Conservation (phyloP, 2,797 vertebrate genomes). For the Melopsittacus undulatus region DNA sequence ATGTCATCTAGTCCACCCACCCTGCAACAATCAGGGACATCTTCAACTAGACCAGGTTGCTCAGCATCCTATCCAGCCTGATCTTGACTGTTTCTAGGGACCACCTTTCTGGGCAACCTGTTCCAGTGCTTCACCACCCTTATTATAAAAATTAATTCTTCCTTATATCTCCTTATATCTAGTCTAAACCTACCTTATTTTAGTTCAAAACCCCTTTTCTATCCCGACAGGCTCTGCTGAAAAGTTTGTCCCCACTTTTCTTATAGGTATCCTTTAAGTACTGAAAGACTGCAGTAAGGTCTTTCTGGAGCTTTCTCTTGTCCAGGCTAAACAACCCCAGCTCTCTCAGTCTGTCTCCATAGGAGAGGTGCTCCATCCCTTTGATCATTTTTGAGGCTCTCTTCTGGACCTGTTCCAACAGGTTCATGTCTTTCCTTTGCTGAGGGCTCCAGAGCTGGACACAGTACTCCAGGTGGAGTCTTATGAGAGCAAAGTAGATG, state of each 20-base stretch:
- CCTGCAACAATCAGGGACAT: neutral
- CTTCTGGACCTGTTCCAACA: neutral
- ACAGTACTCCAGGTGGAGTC: neutral
- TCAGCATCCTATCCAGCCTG: neutral
- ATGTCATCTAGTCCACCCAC: neutral
- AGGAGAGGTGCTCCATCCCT: no score
- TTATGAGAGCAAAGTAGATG: neutral
- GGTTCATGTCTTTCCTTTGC: neutral
- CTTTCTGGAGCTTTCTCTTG: neutral
- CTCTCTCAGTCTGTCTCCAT: neutral
- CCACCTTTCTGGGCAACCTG: neutral
- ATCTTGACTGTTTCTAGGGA: neutral
- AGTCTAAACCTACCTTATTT: neutral
- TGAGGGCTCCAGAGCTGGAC: neutral
- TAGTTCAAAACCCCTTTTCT: neutral
- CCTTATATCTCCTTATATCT: neutral
- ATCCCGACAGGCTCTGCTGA: neutral
- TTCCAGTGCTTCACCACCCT: neutral
- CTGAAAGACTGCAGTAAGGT: neutral
- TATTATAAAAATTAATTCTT: neutral
- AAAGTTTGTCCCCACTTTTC: neutral
- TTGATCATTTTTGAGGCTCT: neutral
- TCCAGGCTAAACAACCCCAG: neutral
- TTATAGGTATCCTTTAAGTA: neutral
- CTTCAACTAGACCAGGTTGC: neutral